Evolutionary conservation across 2,797 vertebrate species (phyloP).

Genomic region (Rhinogobio ventralis): DNA sequence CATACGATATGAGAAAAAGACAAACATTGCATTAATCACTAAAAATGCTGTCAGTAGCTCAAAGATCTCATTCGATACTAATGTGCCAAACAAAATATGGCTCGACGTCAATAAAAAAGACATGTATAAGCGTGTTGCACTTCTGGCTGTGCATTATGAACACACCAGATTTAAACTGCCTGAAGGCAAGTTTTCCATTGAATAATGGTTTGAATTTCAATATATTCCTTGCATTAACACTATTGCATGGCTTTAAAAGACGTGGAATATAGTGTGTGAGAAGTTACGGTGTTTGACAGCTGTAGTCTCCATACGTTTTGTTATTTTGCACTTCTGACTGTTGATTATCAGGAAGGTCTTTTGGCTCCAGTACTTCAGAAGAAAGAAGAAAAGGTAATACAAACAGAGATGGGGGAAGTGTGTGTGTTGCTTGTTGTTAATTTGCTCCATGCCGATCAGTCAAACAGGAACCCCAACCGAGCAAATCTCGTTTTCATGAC

Average conservation of each 20-base stretch:
- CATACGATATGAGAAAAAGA: neutral
- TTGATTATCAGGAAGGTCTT: slow-evolving; percentile 51
- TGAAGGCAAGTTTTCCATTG: neutral
- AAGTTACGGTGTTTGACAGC: neutral
- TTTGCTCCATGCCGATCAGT: slow-evolving; percentile 75
- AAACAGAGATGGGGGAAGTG: slow-evolving; percentile 70
- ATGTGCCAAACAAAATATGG: neutral
- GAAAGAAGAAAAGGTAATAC: slow-evolving; percentile 68
- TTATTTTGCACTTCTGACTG: slow-evolving; percentile 5
- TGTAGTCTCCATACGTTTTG: neutral
- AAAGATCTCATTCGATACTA: neutral
- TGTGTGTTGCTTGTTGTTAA: slow-evolving; percentile 64
- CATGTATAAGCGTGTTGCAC: neutral
- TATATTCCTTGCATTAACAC: neutral
- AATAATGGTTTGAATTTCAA: neutral
- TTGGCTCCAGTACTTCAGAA: slow-evolving; percentile 56
- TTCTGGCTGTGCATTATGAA: neutral
- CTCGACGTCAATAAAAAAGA: neutral
- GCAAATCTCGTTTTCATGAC: slow-evolving; percentile 68
- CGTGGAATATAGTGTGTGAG: neutral
- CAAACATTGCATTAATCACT: neutral
- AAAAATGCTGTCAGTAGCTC: too few species aligned
- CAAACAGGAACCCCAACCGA: slow-evolving; percentile 71
- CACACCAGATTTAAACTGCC: neutral
- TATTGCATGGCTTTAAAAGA: neutral